Percentiles rank a stretch among this genome's conserved stretches.
phyloP scores from a whole-genome alignment of 1,140 invertebrate species.

The Metopolophium dirhodum region DNA sequence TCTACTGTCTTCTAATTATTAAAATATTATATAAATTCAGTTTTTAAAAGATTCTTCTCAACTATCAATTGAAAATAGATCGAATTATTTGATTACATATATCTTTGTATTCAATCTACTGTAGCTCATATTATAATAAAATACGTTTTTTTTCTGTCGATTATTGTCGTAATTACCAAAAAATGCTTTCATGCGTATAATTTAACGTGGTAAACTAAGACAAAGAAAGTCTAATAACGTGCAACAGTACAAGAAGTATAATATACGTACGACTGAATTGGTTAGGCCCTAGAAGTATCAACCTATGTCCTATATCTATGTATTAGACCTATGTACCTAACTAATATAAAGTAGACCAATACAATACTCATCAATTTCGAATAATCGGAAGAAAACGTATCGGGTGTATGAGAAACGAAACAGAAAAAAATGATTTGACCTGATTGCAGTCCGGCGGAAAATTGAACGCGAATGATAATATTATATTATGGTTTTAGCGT shows the following conservation, averaged over 20 bases:
- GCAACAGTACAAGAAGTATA: too few species aligned
- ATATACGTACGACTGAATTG: background rate
- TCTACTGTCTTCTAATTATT: too few species aligned
- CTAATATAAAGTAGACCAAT: background rate
- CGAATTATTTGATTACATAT: too few species aligned
- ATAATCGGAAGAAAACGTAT: background rate
- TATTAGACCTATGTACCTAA: background rate
- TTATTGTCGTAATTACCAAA: background rate
- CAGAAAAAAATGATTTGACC: background rate
- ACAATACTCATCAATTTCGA: constrained; percentile 8
- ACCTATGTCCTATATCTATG: too few species aligned
- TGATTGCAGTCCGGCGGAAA: background rate
- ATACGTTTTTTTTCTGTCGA: background rate
- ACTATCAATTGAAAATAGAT: too few species aligned
- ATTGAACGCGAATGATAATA: background rate
- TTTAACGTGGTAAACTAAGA: background rate
- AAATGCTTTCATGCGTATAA: background rate
- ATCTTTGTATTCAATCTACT: too few species aligned
- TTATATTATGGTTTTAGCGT: background rate
- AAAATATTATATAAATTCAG: too few species aligned
- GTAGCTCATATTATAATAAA: background rate
- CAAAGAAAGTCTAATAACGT: background rate
- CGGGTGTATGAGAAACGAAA: background rate
- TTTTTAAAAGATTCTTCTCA: too few species aligned
- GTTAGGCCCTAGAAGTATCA: background rate